These are phyloP conservation scores for Balaeniceps rex DNA, from an alignment of 2,113 vertebrate genomes.

Conservation along the genomic window DNA sequence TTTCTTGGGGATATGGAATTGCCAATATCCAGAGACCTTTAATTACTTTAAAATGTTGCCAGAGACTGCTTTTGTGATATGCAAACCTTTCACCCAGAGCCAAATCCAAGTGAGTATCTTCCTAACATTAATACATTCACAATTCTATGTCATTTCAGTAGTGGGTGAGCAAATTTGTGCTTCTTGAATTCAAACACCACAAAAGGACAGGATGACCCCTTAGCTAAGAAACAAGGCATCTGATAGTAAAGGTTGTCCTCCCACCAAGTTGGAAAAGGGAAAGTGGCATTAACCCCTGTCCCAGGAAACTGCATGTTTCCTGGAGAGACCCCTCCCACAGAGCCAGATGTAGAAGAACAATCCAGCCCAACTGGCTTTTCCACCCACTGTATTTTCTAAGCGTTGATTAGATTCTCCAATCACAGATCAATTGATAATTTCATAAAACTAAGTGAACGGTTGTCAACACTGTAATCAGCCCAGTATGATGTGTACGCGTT, in stretches of 20 bases:
- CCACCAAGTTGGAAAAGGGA: not conserved
- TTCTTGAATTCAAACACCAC: not conserved
- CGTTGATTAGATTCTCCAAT: conserved; percentile 49
- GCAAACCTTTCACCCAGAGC: not conserved
- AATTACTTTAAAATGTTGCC: not conserved
- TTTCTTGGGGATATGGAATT: not conserved
- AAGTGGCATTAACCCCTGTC: not conserved
- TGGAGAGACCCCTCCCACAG: not conserved
- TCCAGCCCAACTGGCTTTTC: conserved; percentile 30
- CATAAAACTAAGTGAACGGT: conserved; percentile 40
- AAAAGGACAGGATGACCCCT: not conserved
- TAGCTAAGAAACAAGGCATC: not conserved
- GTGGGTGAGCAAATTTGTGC: not conserved
- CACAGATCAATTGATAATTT: conserved; percentile 58
- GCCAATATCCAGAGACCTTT: not conserved
- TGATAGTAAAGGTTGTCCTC: not conserved
- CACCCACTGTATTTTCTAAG: not conserved
- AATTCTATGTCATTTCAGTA: not conserved
- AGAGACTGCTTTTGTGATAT: not conserved
- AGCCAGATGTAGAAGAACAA: not conserved
- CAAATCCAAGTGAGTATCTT: not conserved
- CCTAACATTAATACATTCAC: not conserved
- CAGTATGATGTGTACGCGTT: not conserved
- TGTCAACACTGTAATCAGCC: conserved; percentile 56
- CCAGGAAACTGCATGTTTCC: not conserved